These are phyloP conservation scores for Xestobium rufovillosum DNA, from an alignment of 2,888 invertebrate genomes.

Conservation along the genomic window DNA sequence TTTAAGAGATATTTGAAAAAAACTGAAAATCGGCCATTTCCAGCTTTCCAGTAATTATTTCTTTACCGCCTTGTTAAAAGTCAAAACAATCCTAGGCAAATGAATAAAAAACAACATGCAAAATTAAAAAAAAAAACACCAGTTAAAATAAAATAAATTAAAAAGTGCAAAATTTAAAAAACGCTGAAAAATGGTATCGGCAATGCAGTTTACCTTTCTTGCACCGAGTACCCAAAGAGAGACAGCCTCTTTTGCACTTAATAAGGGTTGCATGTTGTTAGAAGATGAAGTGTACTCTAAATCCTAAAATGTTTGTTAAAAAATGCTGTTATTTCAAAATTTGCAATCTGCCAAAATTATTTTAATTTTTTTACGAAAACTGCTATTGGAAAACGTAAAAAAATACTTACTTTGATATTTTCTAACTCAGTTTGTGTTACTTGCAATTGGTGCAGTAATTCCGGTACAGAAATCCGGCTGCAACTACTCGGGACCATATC, in stretches of 20 bases:
- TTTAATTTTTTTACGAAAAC: not conserved
- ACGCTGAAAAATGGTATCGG: too few relatives aligned
- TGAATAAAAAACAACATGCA: too few relatives aligned
- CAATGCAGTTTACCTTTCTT: constrained; percentile 63
- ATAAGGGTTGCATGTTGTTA: constrained; percentile 71
- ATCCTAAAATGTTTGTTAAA: constrained; percentile 57
- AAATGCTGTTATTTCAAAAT: too few relatives aligned
- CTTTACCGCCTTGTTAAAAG: too few relatives aligned
- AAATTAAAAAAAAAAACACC: too few relatives aligned
- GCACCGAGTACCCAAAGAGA: constrained; percentile 90
- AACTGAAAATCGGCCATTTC: too few relatives aligned
- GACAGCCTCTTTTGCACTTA: constrained; percentile 90
- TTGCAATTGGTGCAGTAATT: constrained; percentile 74
- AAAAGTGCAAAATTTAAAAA: too few relatives aligned
- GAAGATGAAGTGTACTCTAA: constrained; percentile 57
- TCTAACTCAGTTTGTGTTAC: constrained; percentile 80
- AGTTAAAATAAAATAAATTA: too few relatives aligned
- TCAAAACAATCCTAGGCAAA: too few relatives aligned
- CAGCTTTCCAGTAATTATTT: too few relatives aligned
- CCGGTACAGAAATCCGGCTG: constrained; percentile 69
- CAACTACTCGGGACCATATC: constrained; percentile 54
- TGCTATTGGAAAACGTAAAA: too few relatives aligned
- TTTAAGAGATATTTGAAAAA: too few relatives aligned
- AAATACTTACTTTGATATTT: constrained; percentile 71
- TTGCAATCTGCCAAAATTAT: not conserved